These are phyloP conservation scores for Porites cylindrica DNA, from an alignment of 92 coral and sea anemone species.

Conservation along the genomic window DNA sequence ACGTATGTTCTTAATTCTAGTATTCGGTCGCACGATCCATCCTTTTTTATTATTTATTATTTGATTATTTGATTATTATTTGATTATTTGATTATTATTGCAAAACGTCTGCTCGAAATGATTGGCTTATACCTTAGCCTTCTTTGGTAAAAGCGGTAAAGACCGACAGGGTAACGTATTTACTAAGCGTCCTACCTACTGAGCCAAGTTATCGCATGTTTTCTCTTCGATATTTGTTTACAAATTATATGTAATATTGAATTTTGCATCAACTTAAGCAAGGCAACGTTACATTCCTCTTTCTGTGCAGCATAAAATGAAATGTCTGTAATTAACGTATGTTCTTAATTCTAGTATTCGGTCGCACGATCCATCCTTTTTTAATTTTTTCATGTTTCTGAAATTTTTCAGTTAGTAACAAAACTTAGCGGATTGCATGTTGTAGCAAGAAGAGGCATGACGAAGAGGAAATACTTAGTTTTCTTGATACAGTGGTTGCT, in stretches of 20 bases:
- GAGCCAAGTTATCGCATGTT: background rate
- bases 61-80: too few relatives aligned
- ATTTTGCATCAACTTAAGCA: background rate
- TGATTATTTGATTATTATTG: background rate
- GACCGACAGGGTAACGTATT: background rate
- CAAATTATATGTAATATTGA: conserved; percentile 2
- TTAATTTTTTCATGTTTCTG: conserved; percentile 2
- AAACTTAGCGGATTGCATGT: background rate
- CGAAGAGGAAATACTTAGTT: background rate
- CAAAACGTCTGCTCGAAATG: background rate
- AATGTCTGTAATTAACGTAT: too few relatives aligned
- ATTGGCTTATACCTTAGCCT: background rate
- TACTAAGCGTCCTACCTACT: background rate
- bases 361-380: background rate
- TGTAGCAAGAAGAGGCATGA: background rate
- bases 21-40: background rate
- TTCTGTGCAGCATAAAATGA: too few relatives aligned
- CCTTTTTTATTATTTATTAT: too few relatives aligned
- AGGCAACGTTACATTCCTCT: background rate
- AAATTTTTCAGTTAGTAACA: background rate
- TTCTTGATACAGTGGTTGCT: background rate
- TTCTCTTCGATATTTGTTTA: background rate
- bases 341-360: background rate
- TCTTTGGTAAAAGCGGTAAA: background rate
- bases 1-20: too few relatives aligned